Evolutionary conservation across 2,113 vertebrate genomes (phyloP), one percentile per base, ranked within the genome.

Genomic region (Lontra canadensis): DNA sequence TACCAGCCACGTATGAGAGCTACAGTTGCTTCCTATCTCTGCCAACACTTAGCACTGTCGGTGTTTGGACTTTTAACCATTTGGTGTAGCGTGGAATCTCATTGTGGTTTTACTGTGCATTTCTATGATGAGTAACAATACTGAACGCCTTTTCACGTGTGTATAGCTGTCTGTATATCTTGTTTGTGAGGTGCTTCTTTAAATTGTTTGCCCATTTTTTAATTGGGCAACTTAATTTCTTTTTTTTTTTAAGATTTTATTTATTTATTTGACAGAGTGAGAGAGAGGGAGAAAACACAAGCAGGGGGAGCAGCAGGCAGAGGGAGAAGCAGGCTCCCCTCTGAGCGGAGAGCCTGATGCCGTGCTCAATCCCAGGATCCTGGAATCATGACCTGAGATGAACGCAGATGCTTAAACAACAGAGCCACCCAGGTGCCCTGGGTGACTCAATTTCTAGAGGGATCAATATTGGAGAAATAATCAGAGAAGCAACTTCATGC

Each of bases 401-500:
- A 55, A 55, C 1, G 5, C 52, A 55, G 52, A 55, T 55, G 15
- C 52, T 55, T 55, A 55, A 55, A 4, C 52, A 55, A 55, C 17
- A 55, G 52, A 55, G 52, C 17, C 17, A 55, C 52, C 52, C 52
- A 55, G 17, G 52, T 55, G 52, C 52, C 52, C 52, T 11, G 14
- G 49, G 26, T 11, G 4, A 26, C 73, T 92, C 39, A 67, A 90
- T 86, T 94, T 93, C 89, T 86, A 89, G 90, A 95, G 57, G 17
- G 63, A 69, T 69, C 31, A 2, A 3, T 81, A 55, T 36, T 42
- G 8, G 69, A 42, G 18, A 63, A 83, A 42, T 71, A 55, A 80
- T 44, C 69, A 67, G 39, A 49, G 55, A 67, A 69, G 23, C 59
- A 88, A 67, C n/a, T 74, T 76, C 3, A 31, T 13, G 14, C 21